phyloP scores from a whole-genome alignment of 2,113 vertebrate genomes.

The Miniopterus natalensis region DNA sequence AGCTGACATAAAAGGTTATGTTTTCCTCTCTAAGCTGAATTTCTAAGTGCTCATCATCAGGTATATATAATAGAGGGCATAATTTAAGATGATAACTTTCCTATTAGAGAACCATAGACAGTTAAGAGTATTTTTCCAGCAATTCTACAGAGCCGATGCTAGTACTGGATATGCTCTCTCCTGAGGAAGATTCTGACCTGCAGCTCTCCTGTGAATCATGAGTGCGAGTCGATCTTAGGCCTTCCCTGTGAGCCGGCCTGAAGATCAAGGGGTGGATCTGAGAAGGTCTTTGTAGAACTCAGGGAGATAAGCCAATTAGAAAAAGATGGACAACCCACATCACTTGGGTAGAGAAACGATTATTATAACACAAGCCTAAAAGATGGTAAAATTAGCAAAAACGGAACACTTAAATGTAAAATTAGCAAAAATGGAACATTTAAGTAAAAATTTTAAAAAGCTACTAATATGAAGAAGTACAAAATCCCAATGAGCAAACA shows the following conservation, averaged over 20 bases:
- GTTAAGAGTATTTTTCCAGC: background rate
- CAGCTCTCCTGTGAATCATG: background rate
- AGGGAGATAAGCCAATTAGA: background rate
- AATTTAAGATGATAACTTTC: background rate
- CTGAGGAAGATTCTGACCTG: background rate
- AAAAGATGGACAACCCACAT: background rate
- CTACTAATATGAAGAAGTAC: background rate
- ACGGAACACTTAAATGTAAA: background rate
- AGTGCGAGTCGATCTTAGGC: background rate
- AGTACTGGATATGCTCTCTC: background rate
- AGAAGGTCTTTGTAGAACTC: background rate
- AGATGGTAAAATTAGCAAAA: constrained; percentile 4
- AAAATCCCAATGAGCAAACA: constrained; percentile 16
- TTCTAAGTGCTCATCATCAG: background rate
- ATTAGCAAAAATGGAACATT: background rate
- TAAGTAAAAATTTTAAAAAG: background rate
- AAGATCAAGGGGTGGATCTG: background rate
- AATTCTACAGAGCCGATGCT: background rate
- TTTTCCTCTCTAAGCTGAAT: constrained; percentile 2
- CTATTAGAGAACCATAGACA: background rate
- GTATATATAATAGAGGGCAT: background rate
- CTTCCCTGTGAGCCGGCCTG: background rate
- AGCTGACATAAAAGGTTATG: background rate
- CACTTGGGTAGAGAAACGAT: background rate
- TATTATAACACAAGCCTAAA: background rate